Evolutionary conservation across 2,113 vertebrate genomes (phyloP).

Genomic region (Illadopsis cleaveri): DNA sequence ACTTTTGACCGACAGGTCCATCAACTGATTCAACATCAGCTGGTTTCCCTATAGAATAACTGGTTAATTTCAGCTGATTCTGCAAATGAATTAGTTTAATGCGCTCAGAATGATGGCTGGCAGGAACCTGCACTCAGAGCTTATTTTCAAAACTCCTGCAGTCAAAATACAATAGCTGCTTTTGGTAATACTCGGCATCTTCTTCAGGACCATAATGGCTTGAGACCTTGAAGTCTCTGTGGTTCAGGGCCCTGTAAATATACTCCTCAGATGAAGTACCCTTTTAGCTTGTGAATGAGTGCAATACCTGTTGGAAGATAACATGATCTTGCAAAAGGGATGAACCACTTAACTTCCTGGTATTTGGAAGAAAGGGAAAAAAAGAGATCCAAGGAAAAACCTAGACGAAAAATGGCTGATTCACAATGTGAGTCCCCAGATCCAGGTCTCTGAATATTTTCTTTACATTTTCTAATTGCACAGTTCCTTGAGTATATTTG

Average conservation of each 20-base stretch:
- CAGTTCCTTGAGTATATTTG: background rate
- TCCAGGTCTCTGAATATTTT: background rate
- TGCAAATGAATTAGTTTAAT: constrained; percentile 74
- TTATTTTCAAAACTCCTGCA: constrained; percentile 84
- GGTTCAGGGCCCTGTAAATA: constrained; percentile 79
- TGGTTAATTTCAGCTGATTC: constrained; percentile 77
- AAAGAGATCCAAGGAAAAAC: background rate
- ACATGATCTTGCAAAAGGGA: background rate
- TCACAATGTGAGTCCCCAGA: background rate
- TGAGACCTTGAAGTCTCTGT: constrained; percentile 81
- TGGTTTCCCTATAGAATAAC: constrained; percentile 73
- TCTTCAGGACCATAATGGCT: constrained; percentile 87
- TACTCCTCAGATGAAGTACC: background rate
- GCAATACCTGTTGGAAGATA: background rate
- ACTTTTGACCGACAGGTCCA: constrained; percentile 79
- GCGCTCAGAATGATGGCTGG: constrained; percentile 78
- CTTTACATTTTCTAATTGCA: background rate
- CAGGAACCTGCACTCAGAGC: constrained; percentile 67
- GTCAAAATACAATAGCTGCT: constrained; percentile 88
- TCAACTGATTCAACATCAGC: constrained; percentile 72
- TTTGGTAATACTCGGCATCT: constrained; percentile 85
- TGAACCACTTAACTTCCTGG: background rate
- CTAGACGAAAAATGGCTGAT: background rate
- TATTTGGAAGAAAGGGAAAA: background rate
- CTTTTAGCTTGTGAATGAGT: background rate